Conservation (phyloP, 2,113 vertebrate genomes). For the Microcebus lehilahytsara region DNA sequence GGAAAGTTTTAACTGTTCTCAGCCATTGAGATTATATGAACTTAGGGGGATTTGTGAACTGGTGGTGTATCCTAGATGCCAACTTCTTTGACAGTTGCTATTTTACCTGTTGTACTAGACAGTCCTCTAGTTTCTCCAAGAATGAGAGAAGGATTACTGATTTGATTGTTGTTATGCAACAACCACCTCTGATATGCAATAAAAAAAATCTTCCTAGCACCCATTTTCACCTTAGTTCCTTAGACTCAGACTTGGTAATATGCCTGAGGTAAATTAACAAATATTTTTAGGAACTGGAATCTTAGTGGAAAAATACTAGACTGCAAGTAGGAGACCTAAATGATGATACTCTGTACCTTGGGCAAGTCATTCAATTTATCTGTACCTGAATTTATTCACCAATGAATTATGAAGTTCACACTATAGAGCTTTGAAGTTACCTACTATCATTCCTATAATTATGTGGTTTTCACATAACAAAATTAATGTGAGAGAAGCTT, state of each 20-base stretch:
- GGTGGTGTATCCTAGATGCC: constrained; percentile 71
- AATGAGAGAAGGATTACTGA: constrained; percentile 48
- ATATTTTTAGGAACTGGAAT: not conserved
- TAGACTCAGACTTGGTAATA: not conserved
- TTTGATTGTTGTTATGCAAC: constrained; percentile 10
- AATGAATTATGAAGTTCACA: constrained; percentile 29
- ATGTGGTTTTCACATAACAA: not conserved
- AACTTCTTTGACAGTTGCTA: constrained; percentile 70
- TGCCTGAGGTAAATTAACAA: not conserved
- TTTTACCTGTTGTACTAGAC: constrained; percentile 66
- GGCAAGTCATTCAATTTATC: not conserved
- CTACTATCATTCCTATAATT: not conserved
- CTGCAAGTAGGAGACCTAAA: not conserved
- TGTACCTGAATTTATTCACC: not conserved
- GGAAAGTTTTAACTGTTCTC: constrained; percentile 16
- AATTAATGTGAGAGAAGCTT: not conserved
- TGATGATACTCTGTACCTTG: not conserved
- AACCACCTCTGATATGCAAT: not conserved
- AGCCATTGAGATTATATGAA: constrained; percentile 56
- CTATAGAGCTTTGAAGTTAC: not conserved
- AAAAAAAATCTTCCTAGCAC: constrained; percentile 2
- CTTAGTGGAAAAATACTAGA: not conserved
- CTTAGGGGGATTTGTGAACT: constrained; percentile 63
- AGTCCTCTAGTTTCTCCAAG: constrained; percentile 62
- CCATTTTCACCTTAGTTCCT: not conserved